A percentile compares a stretch with the other conserved stretches of the same genome.
phyloP scores from a whole-genome alignment of 2,888 invertebrate genomes.

The Synergus japonicus region DNA sequence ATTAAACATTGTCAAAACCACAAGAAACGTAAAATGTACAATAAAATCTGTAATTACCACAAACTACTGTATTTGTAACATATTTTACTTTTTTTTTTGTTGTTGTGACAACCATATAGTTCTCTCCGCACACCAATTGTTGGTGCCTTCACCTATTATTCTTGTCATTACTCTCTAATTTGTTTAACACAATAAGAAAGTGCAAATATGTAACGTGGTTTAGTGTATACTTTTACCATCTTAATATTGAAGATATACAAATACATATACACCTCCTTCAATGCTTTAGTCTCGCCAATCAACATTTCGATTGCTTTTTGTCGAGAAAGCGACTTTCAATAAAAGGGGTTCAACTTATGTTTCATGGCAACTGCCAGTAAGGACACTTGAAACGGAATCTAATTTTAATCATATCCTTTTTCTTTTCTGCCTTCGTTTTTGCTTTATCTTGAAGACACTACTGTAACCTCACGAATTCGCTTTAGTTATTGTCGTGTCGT shows the following conservation, averaged over 20 bases:
- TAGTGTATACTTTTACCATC: not conserved
- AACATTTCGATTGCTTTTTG: not conserved
- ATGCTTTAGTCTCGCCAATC: not conserved
- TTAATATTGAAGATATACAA: not conserved
- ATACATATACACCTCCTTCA: not conserved
- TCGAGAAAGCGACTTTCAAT: not conserved
- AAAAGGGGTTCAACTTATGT: not conserved
- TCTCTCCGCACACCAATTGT: no score
- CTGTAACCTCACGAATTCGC: constrained; percentile 39
- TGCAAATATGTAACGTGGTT: no score
- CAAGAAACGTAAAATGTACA: no score
- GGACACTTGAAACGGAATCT: constrained; percentile 25
- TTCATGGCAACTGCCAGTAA: not conserved
- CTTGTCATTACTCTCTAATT: no score
- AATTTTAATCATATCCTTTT: constrained; percentile 43
- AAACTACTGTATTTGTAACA: no score
- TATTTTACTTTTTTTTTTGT: no score
- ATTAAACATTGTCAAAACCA: no score
- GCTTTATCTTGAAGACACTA: constrained; percentile 28
- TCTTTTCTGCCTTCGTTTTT: constrained; percentile 9
- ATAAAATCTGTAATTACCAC: no score
- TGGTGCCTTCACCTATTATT: no score
- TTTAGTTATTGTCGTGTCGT: constrained; percentile 37
- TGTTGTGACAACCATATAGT: no score
- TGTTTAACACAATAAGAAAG: no score